Base-by-base conservation (phyloP, 2,113 vertebrate genomes). In the Tamias sibiricus region DNA sequence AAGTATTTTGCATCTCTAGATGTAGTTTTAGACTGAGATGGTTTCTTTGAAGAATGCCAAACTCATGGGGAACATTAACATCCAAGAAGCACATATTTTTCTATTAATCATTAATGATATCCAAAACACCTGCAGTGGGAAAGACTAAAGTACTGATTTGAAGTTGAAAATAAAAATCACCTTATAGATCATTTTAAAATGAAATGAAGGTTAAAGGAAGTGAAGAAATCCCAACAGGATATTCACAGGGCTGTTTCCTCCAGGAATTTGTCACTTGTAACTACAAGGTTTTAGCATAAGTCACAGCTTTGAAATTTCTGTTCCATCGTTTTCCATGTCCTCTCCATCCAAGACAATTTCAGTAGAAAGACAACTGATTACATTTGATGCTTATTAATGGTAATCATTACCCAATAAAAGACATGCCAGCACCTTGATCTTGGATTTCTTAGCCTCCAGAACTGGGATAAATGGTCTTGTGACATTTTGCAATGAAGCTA, bases 41-140 rank as follows among this genome's bases (percentile, higher is more conserved):
- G 7, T 8, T 79, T 87, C 26, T 93, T 57, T 35, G 22, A 93
- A 83, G 16, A 81, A 54, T 16, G 30, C 1, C n/a, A 91, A 8
- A 66, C 52, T 66, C 28, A 75, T 74, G 44, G 32, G 47, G 35
- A 52, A 6, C 44, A 88, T 93, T 87, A 71, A 1, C 17, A 84
- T 84, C 49, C 24, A 91, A 82, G 26, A 71, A 88, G 4, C n/a
- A 83, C 14, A 30, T 42, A 12, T 84, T 62, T 83, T 93, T 54
- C 42, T 49, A 62, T 82, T 83, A 92, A 89, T 86, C 44, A 75
- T 92, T 87, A 87, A 87, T 47, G 54, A 74, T 22, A 59, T 5
- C 17, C 54, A 69, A 80, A 93, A 75, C 42, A 93, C 12, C 12
- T 77, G 59, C n/a, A 90, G 30, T 6, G 64, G 11, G 13, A 57